phyloP scores from a whole-genome alignment of 2,113 vertebrate genomes.

The Hippocampus mohnikei region DNA sequence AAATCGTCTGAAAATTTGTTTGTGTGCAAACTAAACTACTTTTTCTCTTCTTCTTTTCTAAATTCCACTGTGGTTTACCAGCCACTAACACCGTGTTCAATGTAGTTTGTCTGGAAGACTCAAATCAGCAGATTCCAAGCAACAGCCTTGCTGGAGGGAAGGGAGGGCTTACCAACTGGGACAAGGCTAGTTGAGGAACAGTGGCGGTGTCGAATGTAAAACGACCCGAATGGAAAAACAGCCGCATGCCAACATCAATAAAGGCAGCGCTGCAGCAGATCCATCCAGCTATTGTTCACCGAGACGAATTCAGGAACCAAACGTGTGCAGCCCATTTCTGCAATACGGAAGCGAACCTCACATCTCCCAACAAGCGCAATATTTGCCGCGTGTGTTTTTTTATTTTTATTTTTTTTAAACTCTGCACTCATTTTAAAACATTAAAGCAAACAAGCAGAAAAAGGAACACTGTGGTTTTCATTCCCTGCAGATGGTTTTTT shows the following conservation, averaged over 20 bases:
- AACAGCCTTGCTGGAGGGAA: slow-evolving; percentile 19
- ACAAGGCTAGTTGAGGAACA: neutral
- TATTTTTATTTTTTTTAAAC: neutral
- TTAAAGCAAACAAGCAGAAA: slow-evolving; percentile 27
- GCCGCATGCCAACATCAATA: neutral
- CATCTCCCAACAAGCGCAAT: neutral
- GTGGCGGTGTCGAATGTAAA: neutral
- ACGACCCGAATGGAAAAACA: neutral
- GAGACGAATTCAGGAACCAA: slow-evolving; percentile 1
- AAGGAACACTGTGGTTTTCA: neutral
- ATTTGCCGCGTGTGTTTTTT: neutral
- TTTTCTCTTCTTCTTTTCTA: neutral
- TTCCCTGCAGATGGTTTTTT: neutral
- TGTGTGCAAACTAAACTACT: neutral
- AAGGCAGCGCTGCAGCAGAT: slow-evolving; percentile 1
- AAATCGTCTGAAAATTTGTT: neutral
- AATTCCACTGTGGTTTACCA: slow-evolving; percentile 11
- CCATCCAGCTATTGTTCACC: slow-evolving; percentile 24
- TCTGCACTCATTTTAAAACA: slow-evolving; percentile 18
- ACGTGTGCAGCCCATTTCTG: neutral
- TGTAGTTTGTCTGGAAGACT: slow-evolving; percentile 2
- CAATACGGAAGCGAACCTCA: neutral
- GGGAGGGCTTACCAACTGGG: slow-evolving; percentile 1
- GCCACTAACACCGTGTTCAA: slow-evolving; percentile 16
- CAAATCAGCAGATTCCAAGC: slow-evolving; percentile 6